These are phyloP conservation scores for Aplocera efformata DNA, from an alignment of 2,888 invertebrate genomes.

Conservation along the genomic window DNA sequence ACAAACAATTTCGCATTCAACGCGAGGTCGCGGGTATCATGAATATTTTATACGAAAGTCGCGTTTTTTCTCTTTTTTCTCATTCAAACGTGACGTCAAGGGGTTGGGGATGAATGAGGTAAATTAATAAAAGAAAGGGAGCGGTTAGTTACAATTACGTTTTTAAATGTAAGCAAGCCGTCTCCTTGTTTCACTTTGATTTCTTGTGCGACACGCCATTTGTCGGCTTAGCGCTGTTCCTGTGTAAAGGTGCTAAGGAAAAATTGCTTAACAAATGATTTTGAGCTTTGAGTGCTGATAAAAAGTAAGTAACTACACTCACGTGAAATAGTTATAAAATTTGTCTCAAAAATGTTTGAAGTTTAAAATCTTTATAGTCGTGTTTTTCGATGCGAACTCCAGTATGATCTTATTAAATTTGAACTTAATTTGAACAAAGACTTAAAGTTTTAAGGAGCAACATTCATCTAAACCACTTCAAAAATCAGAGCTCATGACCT, in stretches of 20 bases:
- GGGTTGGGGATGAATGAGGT: constrained; percentile 69
- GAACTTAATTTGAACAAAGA: too few species aligned
- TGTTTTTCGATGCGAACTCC: too few species aligned
- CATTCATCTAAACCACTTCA: too few species aligned
- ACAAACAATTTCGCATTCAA: constrained; percentile 42
- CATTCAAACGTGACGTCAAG: constrained; percentile 53
- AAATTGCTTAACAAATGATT: constrained; percentile 15
- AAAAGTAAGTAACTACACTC: too few species aligned
- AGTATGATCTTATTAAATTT: too few species aligned
- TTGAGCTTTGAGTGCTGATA: too few species aligned
- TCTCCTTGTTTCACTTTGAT: constrained; percentile 70
- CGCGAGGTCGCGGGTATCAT: constrained; percentile 44
- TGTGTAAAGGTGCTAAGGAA: constrained; percentile 35
- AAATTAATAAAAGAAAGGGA: constrained; percentile 77
- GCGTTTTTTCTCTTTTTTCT: constrained; percentile 53
- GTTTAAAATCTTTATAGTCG: too few species aligned
- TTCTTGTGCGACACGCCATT: constrained; percentile 76
- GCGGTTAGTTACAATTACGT: constrained; percentile 79
- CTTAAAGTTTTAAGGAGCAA: too few species aligned
- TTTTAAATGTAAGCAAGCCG: constrained; percentile 78
- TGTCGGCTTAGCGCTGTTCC: constrained; percentile 42
- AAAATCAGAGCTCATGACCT: too few species aligned
- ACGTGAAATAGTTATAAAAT: too few species aligned
- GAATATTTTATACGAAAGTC: constrained; percentile 64
- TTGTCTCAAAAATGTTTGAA: too few species aligned